Evolutionary conservation across 2,113 vertebrate species (phyloP).

Genomic region (Tringa solitaria): DNA sequence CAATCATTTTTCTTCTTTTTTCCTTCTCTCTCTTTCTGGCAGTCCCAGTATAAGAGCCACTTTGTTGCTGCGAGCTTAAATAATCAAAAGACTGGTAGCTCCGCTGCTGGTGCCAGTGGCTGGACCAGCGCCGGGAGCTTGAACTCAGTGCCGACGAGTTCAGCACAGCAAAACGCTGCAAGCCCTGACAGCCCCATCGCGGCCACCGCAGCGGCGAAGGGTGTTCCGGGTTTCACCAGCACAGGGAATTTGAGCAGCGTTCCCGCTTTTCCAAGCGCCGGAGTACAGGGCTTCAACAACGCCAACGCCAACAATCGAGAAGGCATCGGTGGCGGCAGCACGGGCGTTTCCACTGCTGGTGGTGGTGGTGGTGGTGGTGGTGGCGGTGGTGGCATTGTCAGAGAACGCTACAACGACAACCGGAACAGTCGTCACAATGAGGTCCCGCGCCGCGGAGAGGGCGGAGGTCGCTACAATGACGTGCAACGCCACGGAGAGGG

Average conservation of each 20-base stretch:
- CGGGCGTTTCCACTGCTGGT: slow-evolving; percentile 31
- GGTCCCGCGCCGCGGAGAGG: slow-evolving; percentile 68
- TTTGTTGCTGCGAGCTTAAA: slow-evolving; percentile 93
- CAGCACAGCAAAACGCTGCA: slow-evolving; percentile 67
- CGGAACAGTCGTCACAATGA: slow-evolving; percentile 69
- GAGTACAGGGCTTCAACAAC: slow-evolving; percentile 50
- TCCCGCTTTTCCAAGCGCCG: slow-evolving; percentile 71
- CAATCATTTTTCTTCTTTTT: background rate
- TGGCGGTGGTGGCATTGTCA: background rate
- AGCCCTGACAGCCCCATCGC: slow-evolving; percentile 25
- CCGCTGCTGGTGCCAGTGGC: slow-evolving; percentile 85
- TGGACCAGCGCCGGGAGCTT: slow-evolving; percentile 98
- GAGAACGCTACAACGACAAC: slow-evolving; percentile 70
- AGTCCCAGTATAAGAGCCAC: slow-evolving; percentile 98
- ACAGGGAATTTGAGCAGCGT: slow-evolving; percentile 76
- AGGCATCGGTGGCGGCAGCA: background rate
- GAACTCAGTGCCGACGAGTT: slow-evolving; percentile 87
- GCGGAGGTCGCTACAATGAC: slow-evolving; percentile 65
- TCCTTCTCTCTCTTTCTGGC: background rate
- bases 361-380: slow-evolving; percentile 29
- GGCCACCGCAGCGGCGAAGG: slow-evolving; percentile 12
- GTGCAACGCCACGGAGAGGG: slow-evolving; percentile 58
- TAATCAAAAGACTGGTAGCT: slow-evolving; percentile 88
- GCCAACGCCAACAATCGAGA: slow-evolving; percentile 69
- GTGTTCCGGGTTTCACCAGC: slow-evolving; percentile 67